Base-by-base conservation (phyloP, 2,888 invertebrate genomes). In the Eilema caniola region DNA sequence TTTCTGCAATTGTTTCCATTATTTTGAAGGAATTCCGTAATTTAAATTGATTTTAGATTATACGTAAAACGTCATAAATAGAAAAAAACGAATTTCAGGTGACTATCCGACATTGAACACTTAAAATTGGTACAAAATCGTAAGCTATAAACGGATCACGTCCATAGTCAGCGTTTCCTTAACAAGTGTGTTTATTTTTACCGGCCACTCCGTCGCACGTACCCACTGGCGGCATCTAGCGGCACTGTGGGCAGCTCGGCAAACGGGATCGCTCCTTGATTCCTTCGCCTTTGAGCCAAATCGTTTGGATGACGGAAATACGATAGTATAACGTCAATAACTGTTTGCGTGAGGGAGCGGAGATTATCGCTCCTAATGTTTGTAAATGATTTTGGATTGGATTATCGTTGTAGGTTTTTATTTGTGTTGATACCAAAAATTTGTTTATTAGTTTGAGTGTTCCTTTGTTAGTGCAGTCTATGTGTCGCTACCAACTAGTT, bases 181-280 rank as follows among this genome's bases (percentile, higher is more conserved):
- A 90, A 90, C 90, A 90, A 90, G 89, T 84, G 83, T 90, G 89
- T 90, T 90, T 90, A 90, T 89, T 89, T 86, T 85, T 85, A 81
- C 83, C 82, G 79, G 78, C 81, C 80, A 84, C 83, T 75, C 72
- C 70, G 67, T 71, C 72, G 73, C 71, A 70, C 76, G 70, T 64
- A 73, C 63, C 73, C 78, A 73, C 77, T 79, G 74, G 78, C 73
- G 72, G 75, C 3, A 28, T 5, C 5, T 28, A n/a, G n/a, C n/a
- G n/a, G n/a, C n/a, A n/a, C n/a, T n/a, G n/a, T n/a, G n/a, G 28
- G 70, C 65, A 65, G 71, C 56, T 74, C 71, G 68, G 76, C 69
- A 47, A 67, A 75, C 71, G 73, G 62, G 68, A 72, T 71, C 71
- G 68, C 71, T 75, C 71, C 74, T 69, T 69, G 71, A 78, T 81